Evolutionary conservation across 1,140 invertebrate species (phyloP).

Genomic region (Drosophila murphyi): DNA sequence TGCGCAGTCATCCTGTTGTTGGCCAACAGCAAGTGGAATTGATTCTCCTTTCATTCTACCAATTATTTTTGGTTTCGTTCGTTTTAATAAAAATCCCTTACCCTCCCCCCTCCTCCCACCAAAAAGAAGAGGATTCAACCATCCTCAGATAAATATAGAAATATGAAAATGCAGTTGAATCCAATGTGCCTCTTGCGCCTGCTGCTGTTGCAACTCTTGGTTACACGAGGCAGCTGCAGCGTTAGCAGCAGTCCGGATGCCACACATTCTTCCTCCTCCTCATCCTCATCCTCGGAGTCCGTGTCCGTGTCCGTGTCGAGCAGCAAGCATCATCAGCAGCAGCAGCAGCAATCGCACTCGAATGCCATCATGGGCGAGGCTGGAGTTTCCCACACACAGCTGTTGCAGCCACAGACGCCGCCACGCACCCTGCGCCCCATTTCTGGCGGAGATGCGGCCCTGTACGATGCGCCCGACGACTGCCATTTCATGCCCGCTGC

Average conservation of each 20-base stretch:
- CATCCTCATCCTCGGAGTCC: background rate
- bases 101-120: background rate
- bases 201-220: constrained; percentile 13
- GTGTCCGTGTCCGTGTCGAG: background rate
- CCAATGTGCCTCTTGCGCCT: constrained; percentile 35
- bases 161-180: constrained; percentile 24
- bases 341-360: constrained; percentile 67
- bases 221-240: constrained; percentile 4
- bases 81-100: background rate
- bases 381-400: constrained; percentile 71
- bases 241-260: constrained; percentile 13
- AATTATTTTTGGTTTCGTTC: constrained; percentile 12
- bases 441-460: constrained; percentile 52
- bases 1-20: constrained; percentile 61
- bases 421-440: constrained; percentile 58
- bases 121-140: background rate
- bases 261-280: background rate
- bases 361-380: constrained; percentile 82
- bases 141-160: constrained; percentile 1
- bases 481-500: constrained; percentile 85
- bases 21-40: constrained; percentile 59
- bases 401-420: constrained; percentile 62
- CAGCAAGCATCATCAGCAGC: constrained; percentile 44
- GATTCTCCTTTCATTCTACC: constrained; percentile 65
- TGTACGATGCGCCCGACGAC: constrained; percentile 92